A percentile compares a stretch with the other conserved stretches of the same genome.
Conservation (phyloP, 2,797 vertebrate genomes). For the Pseudocheirus occidentalis region DNA sequence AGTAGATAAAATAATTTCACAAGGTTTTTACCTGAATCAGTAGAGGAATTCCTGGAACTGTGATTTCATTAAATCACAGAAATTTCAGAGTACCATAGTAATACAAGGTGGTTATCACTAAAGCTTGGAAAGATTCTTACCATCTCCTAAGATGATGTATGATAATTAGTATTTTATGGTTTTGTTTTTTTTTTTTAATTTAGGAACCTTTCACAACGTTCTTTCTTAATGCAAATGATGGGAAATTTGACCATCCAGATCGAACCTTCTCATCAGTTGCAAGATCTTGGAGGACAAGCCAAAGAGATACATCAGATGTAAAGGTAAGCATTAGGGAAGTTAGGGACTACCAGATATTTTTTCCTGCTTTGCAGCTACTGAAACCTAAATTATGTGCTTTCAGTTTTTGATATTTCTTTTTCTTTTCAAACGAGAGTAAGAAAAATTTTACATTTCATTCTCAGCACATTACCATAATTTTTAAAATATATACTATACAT, state of each 20-base stretch:
- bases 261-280: conserved; percentile 96
- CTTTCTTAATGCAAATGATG: conserved; percentile 96
- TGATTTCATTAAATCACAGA: not conserved
- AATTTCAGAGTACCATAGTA: not conserved
- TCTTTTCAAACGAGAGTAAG: conserved; percentile 1
- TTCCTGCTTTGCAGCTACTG: conserved; percentile 13
- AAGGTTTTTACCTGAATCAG: not conserved
- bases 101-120: not conserved
- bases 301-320: conserved; percentile 98
- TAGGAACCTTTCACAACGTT: conserved; percentile 99
- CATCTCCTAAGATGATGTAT: not conserved
- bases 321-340: conserved; percentile 86
- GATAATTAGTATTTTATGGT: not conserved
- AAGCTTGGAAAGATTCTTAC: not conserved
- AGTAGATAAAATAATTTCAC: not conserved
- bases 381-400: conserved; percentile 26
- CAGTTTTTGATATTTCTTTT: conserved; percentile 5
- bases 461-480: conserved; percentile 21
- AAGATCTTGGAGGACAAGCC: conserved; percentile 96
- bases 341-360: conserved; percentile 22
- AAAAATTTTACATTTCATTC: conserved; percentile 14
- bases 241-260: conserved; percentile 97
- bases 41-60: not conserved
- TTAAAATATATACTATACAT: conserved; percentile 50
- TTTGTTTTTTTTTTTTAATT: conserved; percentile 44